Base-by-base conservation (phyloP, 2,797 vertebrate species). In the Coilia nasus region DNA sequence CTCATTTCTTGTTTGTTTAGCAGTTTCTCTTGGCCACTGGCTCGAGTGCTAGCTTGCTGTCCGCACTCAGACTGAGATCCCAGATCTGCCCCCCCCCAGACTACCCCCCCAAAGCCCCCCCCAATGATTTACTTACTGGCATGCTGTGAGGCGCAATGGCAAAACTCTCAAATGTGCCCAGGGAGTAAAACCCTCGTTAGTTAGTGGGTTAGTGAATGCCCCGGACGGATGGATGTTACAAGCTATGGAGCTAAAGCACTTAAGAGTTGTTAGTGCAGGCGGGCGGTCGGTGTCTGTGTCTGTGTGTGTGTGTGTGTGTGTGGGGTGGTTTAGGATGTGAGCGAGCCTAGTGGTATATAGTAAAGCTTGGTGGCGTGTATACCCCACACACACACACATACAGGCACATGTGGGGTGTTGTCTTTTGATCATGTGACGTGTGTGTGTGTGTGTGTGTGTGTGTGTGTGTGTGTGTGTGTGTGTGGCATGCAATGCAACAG, bases 391-490 rank as follows among this genome's bases (percentile, higher is more conserved):
- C 87, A 88, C 1, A 54, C 50, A 54, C 14, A 54, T 41, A 41
- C 23, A 25, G 60, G n/a, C 9, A 64, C n/a, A 23, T 64, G 25
- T 64, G 60, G 35, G 35, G 9, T 54, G 50, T 54, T 54, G 7
- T 10, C 9, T 54, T 54, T 14, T 54, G 50, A 54, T 41, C 50
- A 54, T 14, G 50, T 14, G 50, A 10, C 3, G 14, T 54, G 50
- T 89, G 28, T 62, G 31, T 86, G 87, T 86, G 86, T 21, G 85
- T 85, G 89, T 87, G 87, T 12, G 57, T 84, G n/a, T n/a, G n/a
- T n/a, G n/a, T n/a, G n/a, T n/a, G n/a, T n/a, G n/a, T n/a, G n/a
- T n/a, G 57, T 88, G 60, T 84, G 71, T 62, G 84, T 31, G 60
- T 78, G 47, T 50, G 47, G 50, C 50, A 54, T 56, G 82, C 82